These are phyloP conservation scores for Pelecanoides urinatrix DNA, from an alignment of 2,113 vertebrate genomes.

Conservation along the genomic window DNA sequence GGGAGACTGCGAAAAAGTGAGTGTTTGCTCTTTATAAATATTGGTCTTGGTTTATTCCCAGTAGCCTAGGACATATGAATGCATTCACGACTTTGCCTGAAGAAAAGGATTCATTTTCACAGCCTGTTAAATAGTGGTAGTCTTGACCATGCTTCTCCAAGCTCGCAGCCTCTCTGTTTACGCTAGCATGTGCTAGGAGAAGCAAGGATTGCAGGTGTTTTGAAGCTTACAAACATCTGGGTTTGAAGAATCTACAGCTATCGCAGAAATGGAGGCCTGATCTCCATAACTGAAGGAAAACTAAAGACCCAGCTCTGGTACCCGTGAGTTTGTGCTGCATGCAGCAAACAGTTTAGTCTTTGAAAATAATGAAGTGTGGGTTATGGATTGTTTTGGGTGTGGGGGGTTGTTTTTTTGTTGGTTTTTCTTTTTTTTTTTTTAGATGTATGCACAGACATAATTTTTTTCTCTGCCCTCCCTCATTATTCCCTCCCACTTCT, in stretches of 20 bases:
- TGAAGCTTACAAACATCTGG: neutral
- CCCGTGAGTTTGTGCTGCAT: neutral
- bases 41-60: neutral
- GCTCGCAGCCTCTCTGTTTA: neutral
- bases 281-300: neutral
- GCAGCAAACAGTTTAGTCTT: neutral
- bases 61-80: neutral
- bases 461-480: neutral
- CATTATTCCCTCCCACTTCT: neutral
- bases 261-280: neutral
- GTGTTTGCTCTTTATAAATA: neutral
- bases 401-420: neutral
- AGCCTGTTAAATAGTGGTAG: neutral
- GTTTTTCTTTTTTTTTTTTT: neutral
- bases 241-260: neutral
- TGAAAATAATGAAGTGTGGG: neutral
- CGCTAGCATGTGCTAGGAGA: rapidly evolving
- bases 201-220: neutral
- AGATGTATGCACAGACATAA: neutral
- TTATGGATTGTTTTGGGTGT: neutral
- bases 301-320: neutral
- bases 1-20: neutral
- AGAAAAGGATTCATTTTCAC: neutral
- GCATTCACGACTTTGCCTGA: neutral
- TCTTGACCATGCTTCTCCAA: neutral